A percentile compares a stretch with the other conserved stretches of the same genome.
Conservation (phyloP, 2,888 invertebrate genomes). For the Trachelus troglodyta region DNA sequence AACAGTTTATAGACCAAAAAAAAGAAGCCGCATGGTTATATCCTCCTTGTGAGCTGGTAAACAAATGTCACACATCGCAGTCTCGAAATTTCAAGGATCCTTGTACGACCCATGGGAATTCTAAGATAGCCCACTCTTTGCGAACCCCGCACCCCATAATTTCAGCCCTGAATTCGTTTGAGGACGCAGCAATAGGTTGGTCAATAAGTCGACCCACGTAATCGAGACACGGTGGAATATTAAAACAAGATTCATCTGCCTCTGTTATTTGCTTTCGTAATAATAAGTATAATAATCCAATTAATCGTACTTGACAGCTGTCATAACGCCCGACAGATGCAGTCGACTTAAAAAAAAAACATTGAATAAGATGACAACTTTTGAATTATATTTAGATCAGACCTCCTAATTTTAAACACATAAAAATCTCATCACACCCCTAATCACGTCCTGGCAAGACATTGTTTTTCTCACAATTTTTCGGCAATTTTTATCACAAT, state of each 20-base stretch:
- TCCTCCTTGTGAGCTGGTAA: background rate
- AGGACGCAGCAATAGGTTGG: background rate
- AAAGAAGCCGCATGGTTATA: no score
- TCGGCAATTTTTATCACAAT: background rate
- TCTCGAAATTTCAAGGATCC: background rate
- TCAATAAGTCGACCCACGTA: background rate
- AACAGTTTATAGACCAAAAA: no score
- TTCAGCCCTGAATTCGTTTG: background rate
- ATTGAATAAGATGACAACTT: background rate
- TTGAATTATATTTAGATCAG: background rate
- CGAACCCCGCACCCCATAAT: background rate
- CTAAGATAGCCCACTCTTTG: background rate
- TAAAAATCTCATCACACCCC: background rate
- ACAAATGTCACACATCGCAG: background rate
- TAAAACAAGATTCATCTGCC: background rate
- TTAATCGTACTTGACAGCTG: background rate
- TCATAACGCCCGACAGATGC: background rate
- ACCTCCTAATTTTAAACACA: background rate
- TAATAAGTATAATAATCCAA: background rate
- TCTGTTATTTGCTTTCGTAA: background rate
- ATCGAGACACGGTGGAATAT: background rate
- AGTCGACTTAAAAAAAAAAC: no score
- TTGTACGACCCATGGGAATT: background rate
- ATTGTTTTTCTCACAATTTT: background rate
- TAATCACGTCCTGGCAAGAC: background rate